A percentile compares a stretch with the other conserved stretches of the same genome.
Conservation (phyloP, 2,113 vertebrate genomes). For the Scomber japonicus region DNA sequence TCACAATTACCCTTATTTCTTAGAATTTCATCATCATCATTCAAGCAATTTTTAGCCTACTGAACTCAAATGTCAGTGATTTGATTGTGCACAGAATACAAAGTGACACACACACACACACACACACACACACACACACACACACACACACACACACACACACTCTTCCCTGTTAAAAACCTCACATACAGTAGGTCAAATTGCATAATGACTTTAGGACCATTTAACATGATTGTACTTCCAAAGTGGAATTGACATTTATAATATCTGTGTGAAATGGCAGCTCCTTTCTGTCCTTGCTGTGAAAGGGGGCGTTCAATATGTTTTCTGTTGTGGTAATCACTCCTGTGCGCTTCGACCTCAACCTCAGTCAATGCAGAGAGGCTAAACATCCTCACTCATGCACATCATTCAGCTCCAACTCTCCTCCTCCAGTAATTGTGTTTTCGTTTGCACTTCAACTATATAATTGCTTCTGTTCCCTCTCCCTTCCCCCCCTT, state of each 20-base stretch:
- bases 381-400: conserved; percentile 46
- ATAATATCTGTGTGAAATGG: conserved; percentile 26
- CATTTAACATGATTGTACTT: conserved; percentile 33
- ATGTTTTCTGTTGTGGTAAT: conserved; percentile 45
- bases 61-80: too few relatives aligned
- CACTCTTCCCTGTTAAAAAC: not conserved
- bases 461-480: conserved; percentile 66
- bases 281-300: not conserved
- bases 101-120: not conserved
- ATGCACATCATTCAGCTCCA: conserved; percentile 58
- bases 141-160: not conserved
- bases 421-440: conserved; percentile 55
- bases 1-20: not conserved
- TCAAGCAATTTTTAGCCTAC: conserved; percentile 3
- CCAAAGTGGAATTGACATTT: conserved; percentile 46
- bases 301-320: conserved; percentile 38
- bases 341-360: conserved; percentile 43
- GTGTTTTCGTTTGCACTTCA: conserved; percentile 65
- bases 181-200: conserved; percentile 2
- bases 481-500: conserved; percentile 3
- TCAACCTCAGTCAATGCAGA: conserved; percentile 31
- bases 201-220: conserved; percentile 8
- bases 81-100: not conserved
- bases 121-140: not conserved
- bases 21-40: not conserved